Percentiles rank a stretch among this genome's conserved stretches.
These are phyloP conservation scores for Lycopodina hypogea DNA, from an alignment of 37 sponge, comb jelly and placozoan species.

Conservation along the genomic window DNA sequence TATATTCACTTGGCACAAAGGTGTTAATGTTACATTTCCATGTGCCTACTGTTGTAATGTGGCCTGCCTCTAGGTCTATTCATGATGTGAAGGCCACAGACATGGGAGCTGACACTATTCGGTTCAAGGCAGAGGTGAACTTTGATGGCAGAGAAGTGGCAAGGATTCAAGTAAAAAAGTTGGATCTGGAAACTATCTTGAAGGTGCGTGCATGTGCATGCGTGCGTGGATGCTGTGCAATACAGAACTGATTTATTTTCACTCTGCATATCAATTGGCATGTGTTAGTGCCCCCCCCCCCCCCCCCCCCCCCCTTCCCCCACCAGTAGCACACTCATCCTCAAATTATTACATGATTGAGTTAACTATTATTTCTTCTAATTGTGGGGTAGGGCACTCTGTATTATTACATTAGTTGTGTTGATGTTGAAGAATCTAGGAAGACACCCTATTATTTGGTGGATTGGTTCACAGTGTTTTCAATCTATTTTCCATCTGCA, in stretches of 20 bases:
- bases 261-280: neutral
- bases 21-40: too few relatives aligned
- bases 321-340: too few relatives aligned
- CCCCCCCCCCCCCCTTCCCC: neutral
- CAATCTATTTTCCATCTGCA: too few relatives aligned
- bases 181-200: constrained; percentile 62
- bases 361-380: too few relatives aligned
- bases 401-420: too few relatives aligned
- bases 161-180: constrained; percentile 52
- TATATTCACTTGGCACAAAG: too few relatives aligned
- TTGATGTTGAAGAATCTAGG: too few relatives aligned
- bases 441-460: too few relatives aligned
- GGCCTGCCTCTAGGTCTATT: constrained; percentile 63
- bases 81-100: constrained; percentile 97
- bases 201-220: constrained; percentile 26
- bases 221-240: neutral
- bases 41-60: too few relatives aligned
- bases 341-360: too few relatives aligned
- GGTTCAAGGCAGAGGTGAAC: constrained; percentile 93
- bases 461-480: too few relatives aligned
- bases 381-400: too few relatives aligned
- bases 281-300: neutral
- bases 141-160: constrained; percentile 92
- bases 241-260: neutral
- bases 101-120: constrained; percentile 84